Conservation (phyloP, 2,888 invertebrate genomes). For the Euphydryas editha region DNA sequence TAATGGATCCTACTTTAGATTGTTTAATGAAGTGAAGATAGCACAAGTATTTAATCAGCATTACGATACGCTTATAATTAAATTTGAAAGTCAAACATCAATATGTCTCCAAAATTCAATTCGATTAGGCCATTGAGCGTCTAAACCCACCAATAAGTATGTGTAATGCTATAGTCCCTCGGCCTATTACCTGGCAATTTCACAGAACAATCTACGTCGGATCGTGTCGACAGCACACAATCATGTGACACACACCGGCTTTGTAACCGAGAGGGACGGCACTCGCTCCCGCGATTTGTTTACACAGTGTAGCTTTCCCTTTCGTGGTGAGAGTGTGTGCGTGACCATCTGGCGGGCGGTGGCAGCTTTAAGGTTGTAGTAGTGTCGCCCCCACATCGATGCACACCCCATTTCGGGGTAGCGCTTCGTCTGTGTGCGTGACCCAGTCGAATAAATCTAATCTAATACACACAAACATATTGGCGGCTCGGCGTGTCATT, state of each 20-base stretch:
- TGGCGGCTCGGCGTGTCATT: constrained; percentile 80
- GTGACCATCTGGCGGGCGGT: constrained; percentile 77
- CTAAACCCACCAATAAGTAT: constrained; percentile 79
- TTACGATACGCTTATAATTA: constrained; percentile 34
- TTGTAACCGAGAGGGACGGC: constrained; percentile 75
- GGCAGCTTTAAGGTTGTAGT: constrained; percentile 63
- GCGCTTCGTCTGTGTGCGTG: constrained; percentile 69
- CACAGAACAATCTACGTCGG: constrained; percentile 81
- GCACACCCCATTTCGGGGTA: constrained; percentile 76
- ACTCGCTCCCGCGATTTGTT: constrained; percentile 77
- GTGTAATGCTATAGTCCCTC: constrained; percentile 80
- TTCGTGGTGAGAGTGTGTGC: constrained; percentile 71
- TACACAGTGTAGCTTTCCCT: constrained; percentile 83
- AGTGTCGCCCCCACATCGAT: constrained; percentile 70
- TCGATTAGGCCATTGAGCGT: constrained; percentile 75
- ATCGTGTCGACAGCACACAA: constrained; percentile 77
- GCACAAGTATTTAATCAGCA: background rate
- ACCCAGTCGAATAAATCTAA: constrained; percentile 83
- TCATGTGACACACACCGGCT: constrained; percentile 73
- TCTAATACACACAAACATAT: constrained; percentile 82
- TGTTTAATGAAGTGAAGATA: background rate
- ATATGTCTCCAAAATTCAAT: constrained; percentile 71
- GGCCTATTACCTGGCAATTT: constrained; percentile 84
- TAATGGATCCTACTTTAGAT: background rate
- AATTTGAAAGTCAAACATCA: constrained; percentile 53